Percentiles rank a stretch among this genome's conserved stretches.
phyloP scores from a whole-genome alignment of 2,113 vertebrate species.

The Eubucco bourcierii region DNA sequence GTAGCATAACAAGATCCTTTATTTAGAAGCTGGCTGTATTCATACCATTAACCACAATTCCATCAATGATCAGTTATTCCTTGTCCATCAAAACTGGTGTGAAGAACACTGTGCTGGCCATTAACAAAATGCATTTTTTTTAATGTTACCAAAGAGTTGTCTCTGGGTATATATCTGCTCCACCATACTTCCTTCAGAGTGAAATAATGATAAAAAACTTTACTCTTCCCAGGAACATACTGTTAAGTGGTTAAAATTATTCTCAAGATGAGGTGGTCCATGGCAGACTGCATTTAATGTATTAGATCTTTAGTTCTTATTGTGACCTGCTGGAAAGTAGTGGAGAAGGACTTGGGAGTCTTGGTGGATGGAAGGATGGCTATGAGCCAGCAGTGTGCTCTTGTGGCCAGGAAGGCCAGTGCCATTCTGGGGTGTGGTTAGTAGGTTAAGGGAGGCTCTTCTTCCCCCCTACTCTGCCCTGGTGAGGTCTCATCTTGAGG shows the following conservation, averaged over 20 bases:
- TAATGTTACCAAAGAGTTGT: not conserved
- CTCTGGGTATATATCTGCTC: not conserved
- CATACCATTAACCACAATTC: not conserved
- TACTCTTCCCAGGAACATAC: not conserved
- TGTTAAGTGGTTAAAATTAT: not conserved
- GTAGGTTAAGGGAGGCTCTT: too few species aligned
- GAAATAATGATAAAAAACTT: not conserved
- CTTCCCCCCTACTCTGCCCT: too few species aligned
- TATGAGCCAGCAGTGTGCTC: too few species aligned
- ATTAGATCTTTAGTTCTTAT: not conserved
- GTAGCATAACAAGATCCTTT: not conserved
- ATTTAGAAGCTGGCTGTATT: not conserved
- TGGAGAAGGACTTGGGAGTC: too few species aligned
- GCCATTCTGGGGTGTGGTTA: too few species aligned
- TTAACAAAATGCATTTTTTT: not conserved
- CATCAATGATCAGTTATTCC: not conserved
- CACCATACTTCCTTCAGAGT: not conserved
- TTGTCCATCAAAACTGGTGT: not conserved
- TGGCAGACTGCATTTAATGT: not conserved
- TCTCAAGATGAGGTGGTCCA: not conserved
- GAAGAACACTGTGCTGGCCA: not conserved
- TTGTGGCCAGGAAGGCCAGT: too few species aligned
- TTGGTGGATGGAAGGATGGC: too few species aligned
- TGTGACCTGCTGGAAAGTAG: too few species aligned
- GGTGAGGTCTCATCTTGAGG: too few species aligned